phyloP scores from a whole-genome alignment of 2,797 vertebrate species.

The Gobio occitaniae region DNA sequence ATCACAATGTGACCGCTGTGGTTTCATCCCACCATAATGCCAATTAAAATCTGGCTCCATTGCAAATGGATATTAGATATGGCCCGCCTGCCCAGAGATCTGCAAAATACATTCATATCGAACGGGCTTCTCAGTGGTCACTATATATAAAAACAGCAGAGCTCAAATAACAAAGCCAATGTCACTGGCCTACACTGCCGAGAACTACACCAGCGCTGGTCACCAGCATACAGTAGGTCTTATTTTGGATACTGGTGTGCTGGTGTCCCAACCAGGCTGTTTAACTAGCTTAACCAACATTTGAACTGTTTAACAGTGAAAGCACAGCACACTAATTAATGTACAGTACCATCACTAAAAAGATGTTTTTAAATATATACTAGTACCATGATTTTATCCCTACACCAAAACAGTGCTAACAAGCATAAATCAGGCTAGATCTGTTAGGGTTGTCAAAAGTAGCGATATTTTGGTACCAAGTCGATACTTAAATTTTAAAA shows the following conservation, averaged over 20 bases:
- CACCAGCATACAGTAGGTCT: neutral
- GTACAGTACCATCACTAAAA: neutral
- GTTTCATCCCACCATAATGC: conserved; percentile 34
- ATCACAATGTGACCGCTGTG: conserved; percentile 50
- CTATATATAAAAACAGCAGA: conserved; percentile 34
- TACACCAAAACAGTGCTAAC: neutral
- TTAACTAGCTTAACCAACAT: neutral
- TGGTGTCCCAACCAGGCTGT: neutral
- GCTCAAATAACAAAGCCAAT: conserved; percentile 34
- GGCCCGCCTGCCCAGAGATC: conserved; percentile 31
- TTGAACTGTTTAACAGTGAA: neutral
- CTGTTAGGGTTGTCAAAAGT: neutral
- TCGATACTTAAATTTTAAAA: too few relatives aligned
- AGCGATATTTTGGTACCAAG: neutral
- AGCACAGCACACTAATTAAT: neutral
- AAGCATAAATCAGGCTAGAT: neutral
- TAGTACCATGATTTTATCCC: neutral
- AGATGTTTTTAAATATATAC: neutral
- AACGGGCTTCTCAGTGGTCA: conserved; percentile 29
- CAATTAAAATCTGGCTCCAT: conserved; percentile 41
- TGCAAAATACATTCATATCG: conserved; percentile 45
- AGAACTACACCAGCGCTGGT: neutral
- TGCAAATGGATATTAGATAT: conserved; percentile 56
- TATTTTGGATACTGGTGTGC: neutral
- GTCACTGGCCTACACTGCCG: conserved; percentile 2